Base-by-base conservation (phyloP, 2,888 invertebrate genomes). In the Neoascia interrupta region DNA sequence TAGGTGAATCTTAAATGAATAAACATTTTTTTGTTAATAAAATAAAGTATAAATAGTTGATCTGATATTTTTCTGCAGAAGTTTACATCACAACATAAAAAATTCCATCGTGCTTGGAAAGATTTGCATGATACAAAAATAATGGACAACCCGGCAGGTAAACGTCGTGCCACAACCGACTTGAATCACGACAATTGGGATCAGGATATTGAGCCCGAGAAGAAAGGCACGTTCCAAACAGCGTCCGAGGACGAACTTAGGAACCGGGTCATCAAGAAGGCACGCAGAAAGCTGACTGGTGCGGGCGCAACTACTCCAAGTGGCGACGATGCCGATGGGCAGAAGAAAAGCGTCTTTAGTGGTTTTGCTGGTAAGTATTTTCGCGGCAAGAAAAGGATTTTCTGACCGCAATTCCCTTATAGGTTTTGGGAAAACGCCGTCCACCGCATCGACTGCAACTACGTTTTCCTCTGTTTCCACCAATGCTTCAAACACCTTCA, bases 141-240 rank as follows among this genome's bases (percentile, higher is more conserved):
- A 47, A 63, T 45, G 53, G 28, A 39, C 15, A 69, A 54, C 60
- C 95, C 95, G 95, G 91, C 94, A 83, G 87, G 88, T 53, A 97
- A 97, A 90, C 91, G 97, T 80, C 89, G 90, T 82, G 95, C 96
- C 21, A 91, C 93, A 3, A 91, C 91, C 16, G 94, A 96, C 66
- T 88, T 97, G 81, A 96, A 94, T 88, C 94, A 94, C 84, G 94
- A 94, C 8, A 96, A 96, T 86, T 96, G 96, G 96, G 93, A 96
- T 85, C 89, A 92, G 72, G 95, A 95, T 61, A 94, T 95, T 1
- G 92, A 92, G 51, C 90, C 91, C 0, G 95, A 96, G 85, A 66
- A 49, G 6, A 92, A 92, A 81, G 96, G 96, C 5, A 91, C 90
- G 28, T 96, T 96, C 86, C 90, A 90, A 82, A 92, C 93, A 11